These are phyloP conservation scores for Semotilus atromaculatus DNA, from an alignment of 2,797 vertebrate genomes.

Conservation along the genomic window DNA sequence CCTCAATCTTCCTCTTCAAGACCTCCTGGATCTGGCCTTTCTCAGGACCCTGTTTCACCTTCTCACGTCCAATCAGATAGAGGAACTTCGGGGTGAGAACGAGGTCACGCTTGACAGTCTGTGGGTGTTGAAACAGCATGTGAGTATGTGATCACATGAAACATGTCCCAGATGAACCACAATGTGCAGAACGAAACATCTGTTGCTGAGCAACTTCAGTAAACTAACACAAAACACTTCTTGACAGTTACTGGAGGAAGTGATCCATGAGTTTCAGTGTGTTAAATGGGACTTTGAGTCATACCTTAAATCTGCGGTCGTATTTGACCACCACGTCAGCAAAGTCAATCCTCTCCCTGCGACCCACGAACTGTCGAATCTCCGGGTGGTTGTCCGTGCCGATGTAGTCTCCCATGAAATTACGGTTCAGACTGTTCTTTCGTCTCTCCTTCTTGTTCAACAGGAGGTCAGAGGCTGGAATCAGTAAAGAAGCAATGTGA, in stretches of 20 bases:
- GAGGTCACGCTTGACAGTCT: slow-evolving; percentile 83
- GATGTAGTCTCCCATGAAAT: slow-evolving; percentile 86
- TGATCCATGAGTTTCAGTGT: neutral
- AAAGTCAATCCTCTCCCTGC: slow-evolving; percentile 84
- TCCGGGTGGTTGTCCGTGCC: slow-evolving; percentile 82
- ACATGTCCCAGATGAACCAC: slow-evolving; percentile 3
- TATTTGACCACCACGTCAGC: slow-evolving; percentile 83
- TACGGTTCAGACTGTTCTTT: slow-evolving; percentile 86
- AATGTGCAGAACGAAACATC: neutral
- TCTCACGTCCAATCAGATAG: slow-evolving; percentile 86
- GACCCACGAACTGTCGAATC: slow-evolving; percentile 81
- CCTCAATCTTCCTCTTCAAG: slow-evolving; percentile 83
- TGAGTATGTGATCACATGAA: slow-evolving; percentile 19
- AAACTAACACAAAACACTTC: neutral
- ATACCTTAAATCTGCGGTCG: slow-evolving; percentile 82
- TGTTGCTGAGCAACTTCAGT: neutral
- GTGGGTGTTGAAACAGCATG: slow-evolving; percentile 23
- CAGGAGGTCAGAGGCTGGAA: slow-evolving; percentile 82
- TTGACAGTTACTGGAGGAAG: neutral
- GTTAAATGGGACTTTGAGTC: neutral
- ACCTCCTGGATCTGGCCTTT: slow-evolving; percentile 85
- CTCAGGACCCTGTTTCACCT: slow-evolving; percentile 85
- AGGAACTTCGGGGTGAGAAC: slow-evolving; percentile 82
- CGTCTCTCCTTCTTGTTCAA: slow-evolving; percentile 85
- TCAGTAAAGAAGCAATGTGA: neutral